phyloP scores from a whole-genome alignment of 2,797 vertebrate genomes.

The Siniperca undulata region DNA sequence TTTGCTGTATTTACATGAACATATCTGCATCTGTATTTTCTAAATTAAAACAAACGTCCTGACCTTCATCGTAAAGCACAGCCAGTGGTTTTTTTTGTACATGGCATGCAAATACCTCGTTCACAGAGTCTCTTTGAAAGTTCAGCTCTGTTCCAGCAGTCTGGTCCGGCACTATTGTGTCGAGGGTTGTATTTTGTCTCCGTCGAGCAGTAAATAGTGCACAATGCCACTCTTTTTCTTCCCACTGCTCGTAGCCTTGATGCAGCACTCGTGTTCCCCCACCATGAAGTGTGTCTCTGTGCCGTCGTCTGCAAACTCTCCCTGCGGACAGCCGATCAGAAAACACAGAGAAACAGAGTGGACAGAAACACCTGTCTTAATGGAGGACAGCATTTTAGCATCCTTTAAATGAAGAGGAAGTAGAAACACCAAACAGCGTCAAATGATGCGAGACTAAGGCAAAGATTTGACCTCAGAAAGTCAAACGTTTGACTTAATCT shows the following conservation, averaged over 20 bases:
- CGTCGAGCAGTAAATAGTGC: conserved; percentile 91
- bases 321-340: conserved; percentile 76
- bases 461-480: no score
- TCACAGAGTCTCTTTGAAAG: not conserved
- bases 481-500: no score
- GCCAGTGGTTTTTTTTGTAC: not conserved
- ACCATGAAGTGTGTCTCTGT: conserved; percentile 93
- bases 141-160: not conserved
- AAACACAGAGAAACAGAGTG: not conserved
- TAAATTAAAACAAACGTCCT: not conserved
- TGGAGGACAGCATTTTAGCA: no score
- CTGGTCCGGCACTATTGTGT: conserved; percentile 1
- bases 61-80: not conserved
- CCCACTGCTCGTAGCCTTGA: conserved; percentile 91
- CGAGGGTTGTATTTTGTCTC: conserved; percentile 60
- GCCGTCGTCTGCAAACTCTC: conserved; percentile 95
- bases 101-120: not conserved
- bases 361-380: not conserved
- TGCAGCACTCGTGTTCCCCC: conserved; percentile 89
- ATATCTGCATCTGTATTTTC: not conserved
- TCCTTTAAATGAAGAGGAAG: no score
- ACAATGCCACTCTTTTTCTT: conserved; percentile 90
- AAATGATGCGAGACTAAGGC: no score
- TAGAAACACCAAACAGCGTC: no score
- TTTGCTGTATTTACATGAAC: not conserved